phyloP scores from a whole-genome alignment of 2,113 vertebrate species.

The Genyomyrus donnyi region DNA sequence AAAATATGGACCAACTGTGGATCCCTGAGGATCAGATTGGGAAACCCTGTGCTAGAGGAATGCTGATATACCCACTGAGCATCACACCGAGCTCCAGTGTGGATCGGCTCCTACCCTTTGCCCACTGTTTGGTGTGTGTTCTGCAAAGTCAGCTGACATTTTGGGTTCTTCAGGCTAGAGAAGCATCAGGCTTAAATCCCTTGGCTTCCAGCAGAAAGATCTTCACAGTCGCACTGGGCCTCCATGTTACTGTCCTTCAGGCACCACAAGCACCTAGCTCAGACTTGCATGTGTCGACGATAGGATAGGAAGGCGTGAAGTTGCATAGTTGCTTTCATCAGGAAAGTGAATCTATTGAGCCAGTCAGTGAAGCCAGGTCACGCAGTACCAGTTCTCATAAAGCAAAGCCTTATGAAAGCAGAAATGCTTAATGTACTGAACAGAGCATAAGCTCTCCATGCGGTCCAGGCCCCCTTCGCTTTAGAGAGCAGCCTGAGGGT shows the following conservation, averaged over 20 bases:
- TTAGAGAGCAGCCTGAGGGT: neutral
- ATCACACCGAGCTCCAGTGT: constrained; percentile 35
- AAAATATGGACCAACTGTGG: no score
- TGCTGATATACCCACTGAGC: constrained; percentile 40
- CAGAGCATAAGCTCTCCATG: neutral
- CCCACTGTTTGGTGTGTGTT: neutral
- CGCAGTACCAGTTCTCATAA: neutral
- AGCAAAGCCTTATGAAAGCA: neutral
- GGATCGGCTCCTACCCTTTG: neutral
- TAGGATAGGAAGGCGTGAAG: neutral
- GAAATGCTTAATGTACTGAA: neutral
- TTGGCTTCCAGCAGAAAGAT: neutral
- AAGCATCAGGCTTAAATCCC: neutral
- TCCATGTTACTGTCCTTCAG: neutral
- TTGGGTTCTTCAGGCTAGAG: neutral
- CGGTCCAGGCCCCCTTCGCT: neutral
- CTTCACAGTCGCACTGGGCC: neutral
- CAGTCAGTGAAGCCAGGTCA: neutral
- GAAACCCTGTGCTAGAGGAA: constrained; percentile 15
- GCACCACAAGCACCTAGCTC: neutral
- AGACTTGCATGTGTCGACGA: neutral
- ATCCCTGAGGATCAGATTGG: neutral
- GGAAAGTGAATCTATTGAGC: neutral
- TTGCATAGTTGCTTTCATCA: neutral
- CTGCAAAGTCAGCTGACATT: neutral